phyloP scores from a whole-genome alignment of 2,113 vertebrate species.

The Pitta sordida region DNA sequence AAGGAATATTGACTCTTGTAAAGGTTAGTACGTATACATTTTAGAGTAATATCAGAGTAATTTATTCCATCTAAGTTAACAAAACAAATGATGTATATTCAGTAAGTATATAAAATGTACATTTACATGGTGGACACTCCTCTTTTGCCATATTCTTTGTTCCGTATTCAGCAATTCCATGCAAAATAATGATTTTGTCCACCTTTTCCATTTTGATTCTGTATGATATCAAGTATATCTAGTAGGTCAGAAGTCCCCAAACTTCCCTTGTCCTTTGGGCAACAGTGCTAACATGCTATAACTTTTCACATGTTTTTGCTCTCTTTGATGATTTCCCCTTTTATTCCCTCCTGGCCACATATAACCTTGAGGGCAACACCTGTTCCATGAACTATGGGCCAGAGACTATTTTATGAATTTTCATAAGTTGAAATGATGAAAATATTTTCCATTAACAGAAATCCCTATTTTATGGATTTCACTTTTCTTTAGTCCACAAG shows the following conservation, averaged over 20 bases:
- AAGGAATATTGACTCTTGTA: conserved; percentile 84
- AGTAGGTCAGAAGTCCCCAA: background rate
- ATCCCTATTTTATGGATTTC: background rate
- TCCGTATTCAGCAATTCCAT: background rate
- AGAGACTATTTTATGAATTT: background rate
- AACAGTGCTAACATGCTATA: background rate
- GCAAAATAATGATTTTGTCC: background rate
- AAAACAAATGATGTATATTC: background rate
- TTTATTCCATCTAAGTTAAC: background rate
- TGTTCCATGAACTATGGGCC: background rate
- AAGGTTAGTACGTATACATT: conserved; percentile 81
- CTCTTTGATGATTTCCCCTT: background rate
- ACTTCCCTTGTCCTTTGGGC: background rate
- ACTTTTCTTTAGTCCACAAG: background rate
- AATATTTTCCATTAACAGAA: background rate
- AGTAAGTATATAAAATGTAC: background rate
- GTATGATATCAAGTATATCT: background rate
- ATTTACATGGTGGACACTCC: background rate
- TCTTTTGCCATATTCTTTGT: background rate
- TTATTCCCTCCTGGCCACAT: background rate
- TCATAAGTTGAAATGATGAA: background rate
- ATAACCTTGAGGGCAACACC: background rate
- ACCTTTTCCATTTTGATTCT: background rate
- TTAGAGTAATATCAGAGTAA: background rate
- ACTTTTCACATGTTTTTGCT: background rate